Evolutionary conservation across 2,888 invertebrate species (phyloP).

Genomic region (Cancer borealis): DNA sequence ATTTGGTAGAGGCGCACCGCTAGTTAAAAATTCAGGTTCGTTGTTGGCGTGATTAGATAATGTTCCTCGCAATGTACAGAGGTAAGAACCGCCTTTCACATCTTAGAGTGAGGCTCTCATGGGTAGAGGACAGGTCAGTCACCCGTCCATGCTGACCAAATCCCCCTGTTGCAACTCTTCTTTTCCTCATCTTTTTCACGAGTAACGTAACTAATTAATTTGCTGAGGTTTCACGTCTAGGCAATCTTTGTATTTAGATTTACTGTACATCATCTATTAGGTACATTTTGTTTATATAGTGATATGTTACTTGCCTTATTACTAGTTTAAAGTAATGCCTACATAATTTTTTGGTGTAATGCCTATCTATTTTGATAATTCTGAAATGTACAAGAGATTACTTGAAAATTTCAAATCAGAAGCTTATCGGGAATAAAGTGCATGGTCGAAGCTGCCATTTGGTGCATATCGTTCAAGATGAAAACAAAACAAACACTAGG

Average conservation of each 20-base stretch:
- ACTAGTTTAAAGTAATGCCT: neutral
- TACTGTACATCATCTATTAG: no score
- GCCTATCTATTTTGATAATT: neutral
- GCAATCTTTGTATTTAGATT: no score
- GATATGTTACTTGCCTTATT: neutral
- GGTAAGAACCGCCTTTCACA: neutral
- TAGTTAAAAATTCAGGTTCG: slow-evolving; percentile 7
- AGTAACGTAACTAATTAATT: neutral
- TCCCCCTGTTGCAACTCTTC: neutral
- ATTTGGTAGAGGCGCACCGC: neutral
- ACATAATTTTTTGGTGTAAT: neutral
- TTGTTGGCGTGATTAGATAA: neutral
- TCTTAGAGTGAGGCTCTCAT: neutral
- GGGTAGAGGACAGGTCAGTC: neutral
- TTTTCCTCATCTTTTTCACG: neutral
- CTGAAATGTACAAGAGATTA: neutral
- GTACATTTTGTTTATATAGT: neutral
- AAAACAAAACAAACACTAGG: neutral
- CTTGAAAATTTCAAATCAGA: neutral
- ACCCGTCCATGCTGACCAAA: neutral
- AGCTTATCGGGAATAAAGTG: neutral
- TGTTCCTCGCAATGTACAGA: neutral
- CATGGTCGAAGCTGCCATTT: neutral
- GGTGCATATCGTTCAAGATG: neutral
- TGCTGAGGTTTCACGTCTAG: neutral